These are phyloP conservation scores for Pristionchus japonicus DNA, from an alignment of 2,888 invertebrate genomes.

Conservation along the genomic window DNA sequence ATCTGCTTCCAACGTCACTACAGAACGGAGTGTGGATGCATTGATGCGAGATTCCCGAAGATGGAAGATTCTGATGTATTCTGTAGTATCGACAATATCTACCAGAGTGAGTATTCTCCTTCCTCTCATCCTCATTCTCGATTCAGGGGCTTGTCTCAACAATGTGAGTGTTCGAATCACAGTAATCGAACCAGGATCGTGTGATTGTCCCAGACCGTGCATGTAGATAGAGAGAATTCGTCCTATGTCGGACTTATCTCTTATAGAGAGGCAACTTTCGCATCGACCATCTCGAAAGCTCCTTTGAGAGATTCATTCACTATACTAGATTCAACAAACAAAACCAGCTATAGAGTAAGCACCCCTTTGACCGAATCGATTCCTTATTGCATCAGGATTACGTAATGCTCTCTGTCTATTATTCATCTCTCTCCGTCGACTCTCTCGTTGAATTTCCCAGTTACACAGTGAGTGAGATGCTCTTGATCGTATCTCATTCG, in stretches of 20 bases:
- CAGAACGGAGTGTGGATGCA: background rate
- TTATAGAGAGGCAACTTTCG: background rate
- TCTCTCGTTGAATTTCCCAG: conserved; percentile 10
- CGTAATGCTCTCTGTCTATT: conserved; percentile 18
- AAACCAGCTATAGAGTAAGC: background rate
- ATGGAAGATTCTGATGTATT: background rate
- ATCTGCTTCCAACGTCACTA: conserved; percentile 31
- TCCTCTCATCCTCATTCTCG: background rate
- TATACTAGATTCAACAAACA: background rate
- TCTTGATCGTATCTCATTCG: background rate
- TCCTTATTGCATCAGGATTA: background rate
- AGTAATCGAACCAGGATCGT: background rate
- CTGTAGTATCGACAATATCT: conserved; percentile 38
- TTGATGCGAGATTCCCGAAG: conserved; percentile 9
- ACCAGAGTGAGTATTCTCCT: background rate
- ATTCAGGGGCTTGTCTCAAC: conserved; percentile 29
- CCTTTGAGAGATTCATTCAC: background rate
- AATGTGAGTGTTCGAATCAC: conserved; percentile 19
- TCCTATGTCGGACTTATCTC: background rate
- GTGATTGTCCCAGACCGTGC: conserved; percentile 37
- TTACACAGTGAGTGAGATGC: background rate
- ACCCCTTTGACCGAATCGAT: background rate
- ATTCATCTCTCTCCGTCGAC: conserved; percentile 2
- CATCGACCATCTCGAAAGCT: conserved; percentile 18
- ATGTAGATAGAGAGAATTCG: background rate